Evolutionary conservation across 2,888 invertebrate genomes (phyloP), one percentile per base, ranked within the genome.

Genomic region (Drosophila rubida): DNA sequence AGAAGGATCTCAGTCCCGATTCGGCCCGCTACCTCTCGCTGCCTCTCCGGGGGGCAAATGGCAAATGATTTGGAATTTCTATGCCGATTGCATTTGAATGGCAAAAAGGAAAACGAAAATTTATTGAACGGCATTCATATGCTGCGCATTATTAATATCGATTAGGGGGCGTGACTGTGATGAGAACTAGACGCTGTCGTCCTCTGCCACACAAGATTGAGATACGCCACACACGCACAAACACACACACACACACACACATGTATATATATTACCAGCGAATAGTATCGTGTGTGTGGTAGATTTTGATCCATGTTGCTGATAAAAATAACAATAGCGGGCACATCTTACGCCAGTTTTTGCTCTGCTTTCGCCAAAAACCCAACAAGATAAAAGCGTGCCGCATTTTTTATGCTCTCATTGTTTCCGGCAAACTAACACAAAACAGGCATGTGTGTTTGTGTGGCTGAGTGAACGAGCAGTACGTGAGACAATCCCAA

Each of bases 121-220:
- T 70, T 79, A 79, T 87, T 85, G 88, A 77, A 78, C 69, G 48
- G 57, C 69, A 58, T 68, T 86, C 86, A 84, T 80, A 80, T 82
- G 86, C 61, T 85, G 71, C 69, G 75, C 71, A 76, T 85, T 83
- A 87, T 79, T 79, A 82, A 76, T 87, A 83, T 83, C 79, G 82
- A 87, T 87, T 87, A 54, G 61, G 48, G 65, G 79, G 72, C 55
- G 67, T 54, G 35, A 49, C 35, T 57, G 41, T 23, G 55, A 42
- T 62, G 50, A 41, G 35, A 75, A 49, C 35, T 73, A 39, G 62
- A 51, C 51, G 51, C 32, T 61, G 25, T 5, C 23, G 57, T 54
- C 51, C 69, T 68, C 58, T 14, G 41, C 14, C 14, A 45, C 14
- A 45, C n/a, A 11, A 27, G 50, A 62, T 62, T 58, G 54, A 69